A percentile compares a stretch with the other conserved stretches of the same genome.
These are phyloP conservation scores for Glareola pratincola DNA, from an alignment of 2,113 vertebrate genomes.

Conservation along the genomic window DNA sequence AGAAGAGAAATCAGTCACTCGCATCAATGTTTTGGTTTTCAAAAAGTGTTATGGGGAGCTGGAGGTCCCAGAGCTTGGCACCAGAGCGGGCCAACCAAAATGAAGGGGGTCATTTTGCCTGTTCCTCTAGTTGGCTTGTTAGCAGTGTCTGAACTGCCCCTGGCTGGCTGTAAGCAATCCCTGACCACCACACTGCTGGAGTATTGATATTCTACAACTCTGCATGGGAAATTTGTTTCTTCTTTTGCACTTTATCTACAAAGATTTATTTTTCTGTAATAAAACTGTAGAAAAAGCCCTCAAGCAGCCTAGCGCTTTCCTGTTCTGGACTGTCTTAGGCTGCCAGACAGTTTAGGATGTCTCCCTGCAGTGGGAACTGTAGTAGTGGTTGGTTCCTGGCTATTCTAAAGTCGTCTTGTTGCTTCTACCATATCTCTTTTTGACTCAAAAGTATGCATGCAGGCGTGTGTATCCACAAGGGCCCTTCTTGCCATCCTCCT, in stretches of 20 bases:
- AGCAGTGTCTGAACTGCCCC: background rate
- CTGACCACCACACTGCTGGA: background rate
- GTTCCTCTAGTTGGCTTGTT: background rate
- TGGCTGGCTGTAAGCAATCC: background rate
- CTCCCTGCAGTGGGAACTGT: background rate
- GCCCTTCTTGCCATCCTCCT: background rate
- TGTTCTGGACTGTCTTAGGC: background rate
- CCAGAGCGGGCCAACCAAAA: background rate
- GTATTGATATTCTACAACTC: background rate
- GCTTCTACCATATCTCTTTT: background rate
- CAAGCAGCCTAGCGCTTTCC: background rate
- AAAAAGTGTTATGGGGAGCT: background rate
- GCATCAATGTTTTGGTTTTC: background rate
- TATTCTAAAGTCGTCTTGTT: background rate
- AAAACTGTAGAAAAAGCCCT: background rate
- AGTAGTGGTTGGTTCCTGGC: background rate
- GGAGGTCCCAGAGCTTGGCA: background rate
- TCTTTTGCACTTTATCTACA: background rate
- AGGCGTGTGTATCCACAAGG: rapidly evolving
- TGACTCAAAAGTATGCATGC: background rate
- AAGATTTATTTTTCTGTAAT: background rate
- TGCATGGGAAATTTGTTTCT: background rate
- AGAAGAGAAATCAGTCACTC: background rate
- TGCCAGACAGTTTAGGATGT: background rate
- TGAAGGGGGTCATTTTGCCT: background rate